Conservation (phyloP, 2,113 vertebrate genomes). For the Perccottus glenii region DNA sequence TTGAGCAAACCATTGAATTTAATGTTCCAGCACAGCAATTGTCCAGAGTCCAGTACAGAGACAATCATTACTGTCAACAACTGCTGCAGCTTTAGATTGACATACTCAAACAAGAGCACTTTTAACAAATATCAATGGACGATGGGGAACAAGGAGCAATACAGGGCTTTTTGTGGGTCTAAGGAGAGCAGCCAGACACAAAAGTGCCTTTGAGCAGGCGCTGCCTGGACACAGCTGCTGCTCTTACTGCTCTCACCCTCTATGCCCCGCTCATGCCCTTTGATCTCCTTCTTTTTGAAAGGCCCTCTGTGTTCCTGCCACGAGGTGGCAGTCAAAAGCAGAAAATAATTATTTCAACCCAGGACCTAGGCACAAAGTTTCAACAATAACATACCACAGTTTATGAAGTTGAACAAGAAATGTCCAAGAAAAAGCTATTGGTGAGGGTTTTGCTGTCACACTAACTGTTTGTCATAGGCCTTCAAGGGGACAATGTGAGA, state of each 20-base stretch:
- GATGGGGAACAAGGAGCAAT: not conserved
- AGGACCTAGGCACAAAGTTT: too few species aligned
- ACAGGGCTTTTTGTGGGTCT: not conserved
- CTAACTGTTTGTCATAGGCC: too few species aligned
- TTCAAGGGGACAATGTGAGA: not conserved
- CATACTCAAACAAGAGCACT: not conserved
- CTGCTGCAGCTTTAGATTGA: not conserved
- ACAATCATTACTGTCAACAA: not conserved
- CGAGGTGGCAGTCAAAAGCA: constrained; percentile 19
- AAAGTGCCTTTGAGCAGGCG: constrained; percentile 19
- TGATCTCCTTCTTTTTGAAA: not conserved
- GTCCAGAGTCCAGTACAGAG: not conserved
- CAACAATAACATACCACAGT: too few species aligned
- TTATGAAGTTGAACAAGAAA: too few species aligned
- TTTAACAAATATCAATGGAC: not conserved
- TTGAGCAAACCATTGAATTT: too few species aligned
- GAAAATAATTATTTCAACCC: not conserved
- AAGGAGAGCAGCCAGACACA: constrained; percentile 5
- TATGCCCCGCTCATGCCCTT: constrained; percentile 12
- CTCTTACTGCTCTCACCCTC: constrained; percentile 8
- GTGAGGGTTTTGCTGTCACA: too few species aligned
- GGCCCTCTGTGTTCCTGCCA: not conserved
- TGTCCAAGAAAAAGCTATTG: not conserved
- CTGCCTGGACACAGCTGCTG: constrained; percentile 9
- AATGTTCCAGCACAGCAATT: too few species aligned